Evolutionary conservation across 2,113 vertebrate species (phyloP).

Genomic region (Upupa epops): DNA sequence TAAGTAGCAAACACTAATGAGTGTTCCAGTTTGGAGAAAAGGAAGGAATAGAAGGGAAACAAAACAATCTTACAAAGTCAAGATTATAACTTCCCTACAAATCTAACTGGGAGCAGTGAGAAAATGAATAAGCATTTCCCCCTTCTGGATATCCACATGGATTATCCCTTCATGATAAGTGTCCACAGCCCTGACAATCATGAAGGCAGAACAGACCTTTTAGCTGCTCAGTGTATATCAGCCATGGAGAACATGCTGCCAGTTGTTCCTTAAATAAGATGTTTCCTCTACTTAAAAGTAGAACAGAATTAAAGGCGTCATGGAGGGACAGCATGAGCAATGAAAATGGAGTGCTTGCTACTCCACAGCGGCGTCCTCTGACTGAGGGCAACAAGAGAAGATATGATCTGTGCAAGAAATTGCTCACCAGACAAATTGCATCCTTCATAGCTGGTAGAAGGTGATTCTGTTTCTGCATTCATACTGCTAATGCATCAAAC

Average conservation of each 20-base stretch:
- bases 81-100: background rate
- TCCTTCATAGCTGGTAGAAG: background rate
- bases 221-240: background rate
- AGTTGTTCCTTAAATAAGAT: background rate
- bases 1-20: background rate
- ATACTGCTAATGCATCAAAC: background rate
- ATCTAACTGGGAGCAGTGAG: background rate
- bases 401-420: background rate
- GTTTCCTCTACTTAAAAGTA: background rate
- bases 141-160: background rate
- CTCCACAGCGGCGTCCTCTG: background rate
- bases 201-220: background rate
- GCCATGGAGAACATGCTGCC: background rate
- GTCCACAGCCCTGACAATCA: background rate
- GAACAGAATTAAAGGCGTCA: background rate
- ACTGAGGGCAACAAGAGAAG: background rate
- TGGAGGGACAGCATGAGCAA: background rate
- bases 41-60: background rate
- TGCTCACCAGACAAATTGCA: background rate
- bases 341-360: fast-evolving
- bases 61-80: background rate
- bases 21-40: background rate
- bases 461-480: background rate
- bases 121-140: background rate
- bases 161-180: background rate